Evolutionary conservation across 2,888 invertebrate species (phyloP).

Genomic region (Agriopis aurantiaria): DNA sequence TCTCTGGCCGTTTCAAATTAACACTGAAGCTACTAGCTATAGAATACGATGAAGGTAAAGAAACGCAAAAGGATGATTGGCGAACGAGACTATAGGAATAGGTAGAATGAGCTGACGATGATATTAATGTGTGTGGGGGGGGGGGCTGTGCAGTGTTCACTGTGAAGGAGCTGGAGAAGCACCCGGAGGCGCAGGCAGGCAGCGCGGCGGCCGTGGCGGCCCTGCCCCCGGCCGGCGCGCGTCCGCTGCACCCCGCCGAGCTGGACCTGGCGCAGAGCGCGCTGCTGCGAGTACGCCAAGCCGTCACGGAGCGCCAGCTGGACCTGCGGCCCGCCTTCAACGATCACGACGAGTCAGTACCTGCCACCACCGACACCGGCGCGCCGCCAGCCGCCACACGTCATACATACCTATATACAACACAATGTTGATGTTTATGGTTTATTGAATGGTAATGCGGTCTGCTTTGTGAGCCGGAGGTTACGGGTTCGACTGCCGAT

Average conservation of each 20-base stretch:
- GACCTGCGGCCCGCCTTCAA: constrained; percentile 89
- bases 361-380: not conserved
- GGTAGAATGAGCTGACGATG: no score
- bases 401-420: not conserved
- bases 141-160: constrained; percentile 84
- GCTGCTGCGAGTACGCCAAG: constrained; percentile 87
- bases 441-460: no score
- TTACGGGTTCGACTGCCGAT: no score
- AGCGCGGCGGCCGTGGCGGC: constrained; percentile 80
- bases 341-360: constrained; percentile 86
- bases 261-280: constrained; percentile 88
- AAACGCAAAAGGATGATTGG: no score
- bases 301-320: constrained; percentile 87
- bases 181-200: constrained; percentile 80
- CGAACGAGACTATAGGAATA: no score
- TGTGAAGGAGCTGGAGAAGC: constrained; percentile 89
- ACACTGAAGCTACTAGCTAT: no score
- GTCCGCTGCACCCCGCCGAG: constrained; percentile 60
- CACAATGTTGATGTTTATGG: no score
- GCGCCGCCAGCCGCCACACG: no score
- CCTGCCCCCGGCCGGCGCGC: constrained; percentile 81
- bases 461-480: no score
- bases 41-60: no score
- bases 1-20: no score
- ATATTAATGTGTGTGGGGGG: not conserved